phyloP scores from a whole-genome alignment of 2,888 invertebrate species.

The Omphaloscelis lunosa region DNA sequence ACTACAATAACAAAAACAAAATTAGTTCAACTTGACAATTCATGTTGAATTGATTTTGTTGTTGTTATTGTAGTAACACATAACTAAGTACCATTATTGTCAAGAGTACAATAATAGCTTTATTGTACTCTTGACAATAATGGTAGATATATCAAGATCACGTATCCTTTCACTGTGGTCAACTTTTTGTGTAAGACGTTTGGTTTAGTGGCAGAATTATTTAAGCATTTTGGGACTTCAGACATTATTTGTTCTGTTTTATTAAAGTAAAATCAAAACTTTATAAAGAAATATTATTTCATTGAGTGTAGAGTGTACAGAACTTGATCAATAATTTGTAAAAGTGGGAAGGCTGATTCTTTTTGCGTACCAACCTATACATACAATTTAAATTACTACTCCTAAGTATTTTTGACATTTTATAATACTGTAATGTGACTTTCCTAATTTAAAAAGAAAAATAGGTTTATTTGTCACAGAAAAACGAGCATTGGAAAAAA shows the following conservation, averaged over 20 bases:
- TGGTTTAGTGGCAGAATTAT: background rate
- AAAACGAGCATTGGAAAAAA: no score
- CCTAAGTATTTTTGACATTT: background rate
- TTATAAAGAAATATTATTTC: no score
- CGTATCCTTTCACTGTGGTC: background rate
- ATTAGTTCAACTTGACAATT: no score
- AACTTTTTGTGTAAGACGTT: background rate
- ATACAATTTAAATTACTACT: no score
- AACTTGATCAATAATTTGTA: no score
- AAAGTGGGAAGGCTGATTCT: no score
- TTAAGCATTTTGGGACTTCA: no score
- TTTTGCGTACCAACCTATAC: background rate
- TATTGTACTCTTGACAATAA: no score
- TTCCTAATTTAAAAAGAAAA: background rate
- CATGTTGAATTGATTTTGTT: background rate
- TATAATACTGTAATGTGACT: background rate
- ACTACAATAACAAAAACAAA: no score
- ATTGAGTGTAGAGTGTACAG: no score
- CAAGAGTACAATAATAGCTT: background rate
- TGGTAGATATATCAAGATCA: background rate
- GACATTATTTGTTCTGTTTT: background rate
- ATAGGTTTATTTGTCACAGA: no score
- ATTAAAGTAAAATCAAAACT: no score
- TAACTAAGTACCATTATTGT: background rate
- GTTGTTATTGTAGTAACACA: background rate